Conservation (phyloP, 2,888 invertebrate species). For the Diarsia dahlii region DNA sequence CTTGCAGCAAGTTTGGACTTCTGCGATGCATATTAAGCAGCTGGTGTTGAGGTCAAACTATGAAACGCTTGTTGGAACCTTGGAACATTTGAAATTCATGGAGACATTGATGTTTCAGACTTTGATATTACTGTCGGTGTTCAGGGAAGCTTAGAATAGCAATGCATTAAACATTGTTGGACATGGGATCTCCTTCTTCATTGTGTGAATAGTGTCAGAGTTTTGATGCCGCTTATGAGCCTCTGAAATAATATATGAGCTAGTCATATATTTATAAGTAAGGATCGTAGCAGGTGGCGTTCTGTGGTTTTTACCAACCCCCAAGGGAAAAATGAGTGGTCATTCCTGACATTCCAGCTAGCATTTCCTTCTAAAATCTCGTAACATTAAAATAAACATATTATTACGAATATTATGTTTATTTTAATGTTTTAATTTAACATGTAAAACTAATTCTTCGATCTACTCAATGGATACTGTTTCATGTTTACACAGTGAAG, state of each 20-base stretch:
- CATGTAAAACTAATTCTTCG: conserved; percentile 17
- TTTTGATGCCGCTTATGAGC: no score
- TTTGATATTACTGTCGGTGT: conserved; percentile 20
- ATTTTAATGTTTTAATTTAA: neutral
- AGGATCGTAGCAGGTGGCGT: neutral
- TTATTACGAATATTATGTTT: neutral
- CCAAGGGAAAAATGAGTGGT: neutral
- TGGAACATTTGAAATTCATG: conserved; percentile 46
- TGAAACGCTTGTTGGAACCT: conserved; percentile 16
- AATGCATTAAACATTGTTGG: neutral
- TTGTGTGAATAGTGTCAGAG: no score
- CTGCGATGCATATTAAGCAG: conserved; percentile 69
- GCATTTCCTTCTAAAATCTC: neutral
- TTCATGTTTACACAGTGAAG: conserved; percentile 35
- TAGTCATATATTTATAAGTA: neutral
- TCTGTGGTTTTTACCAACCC: neutral
- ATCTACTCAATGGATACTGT: conserved; percentile 1
- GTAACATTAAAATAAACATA: conserved; percentile 3
- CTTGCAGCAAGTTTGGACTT: conserved; percentile 67
- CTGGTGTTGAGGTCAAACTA: conserved; percentile 40
- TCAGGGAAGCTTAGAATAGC: neutral
- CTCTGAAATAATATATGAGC: no score
- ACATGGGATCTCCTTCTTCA: neutral
- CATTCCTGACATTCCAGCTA: neutral
- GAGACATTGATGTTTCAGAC: conserved; percentile 41